phyloP scores from a whole-genome alignment of 2,113 vertebrate species.

The Pipra filicauda region DNA sequence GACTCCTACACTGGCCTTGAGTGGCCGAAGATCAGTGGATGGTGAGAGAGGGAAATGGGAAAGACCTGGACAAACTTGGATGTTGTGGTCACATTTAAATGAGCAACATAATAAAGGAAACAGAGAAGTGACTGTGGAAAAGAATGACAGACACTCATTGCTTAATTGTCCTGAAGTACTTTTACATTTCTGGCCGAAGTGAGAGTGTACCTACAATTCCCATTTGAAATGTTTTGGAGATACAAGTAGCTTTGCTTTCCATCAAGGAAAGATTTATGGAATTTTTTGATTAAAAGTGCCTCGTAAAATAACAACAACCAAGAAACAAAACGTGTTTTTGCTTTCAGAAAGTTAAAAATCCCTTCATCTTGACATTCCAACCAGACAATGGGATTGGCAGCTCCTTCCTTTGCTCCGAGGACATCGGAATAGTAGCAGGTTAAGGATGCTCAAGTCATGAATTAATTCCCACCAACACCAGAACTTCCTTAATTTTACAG shows the following conservation, averaged over 20 bases:
- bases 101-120: not conserved
- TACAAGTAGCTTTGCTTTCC: not conserved
- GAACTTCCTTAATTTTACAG: not conserved
- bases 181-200: not conserved
- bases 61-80: not conserved
- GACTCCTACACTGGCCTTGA: not conserved
- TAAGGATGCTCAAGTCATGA: not conserved
- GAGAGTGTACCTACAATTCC: not conserved
- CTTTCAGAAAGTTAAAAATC: not conserved
- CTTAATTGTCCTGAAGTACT: not conserved
- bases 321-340: not conserved
- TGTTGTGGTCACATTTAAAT: not conserved
- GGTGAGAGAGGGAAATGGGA: not conserved
- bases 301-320: not conserved
- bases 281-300: not conserved
- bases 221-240: not conserved
- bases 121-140: not conserved
- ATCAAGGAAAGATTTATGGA: not conserved
- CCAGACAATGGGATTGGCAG: fast-evolving
- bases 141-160: not conserved
- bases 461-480: not conserved
- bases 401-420: not conserved
- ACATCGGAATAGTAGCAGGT: not conserved
- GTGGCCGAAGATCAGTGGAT: fast-evolving
- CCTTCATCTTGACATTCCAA: not conserved